Percentiles rank a stretch among this genome's conserved stretches.
phyloP scores from a whole-genome alignment of 23 tunicate genomes.

The Styela plicata region DNA sequence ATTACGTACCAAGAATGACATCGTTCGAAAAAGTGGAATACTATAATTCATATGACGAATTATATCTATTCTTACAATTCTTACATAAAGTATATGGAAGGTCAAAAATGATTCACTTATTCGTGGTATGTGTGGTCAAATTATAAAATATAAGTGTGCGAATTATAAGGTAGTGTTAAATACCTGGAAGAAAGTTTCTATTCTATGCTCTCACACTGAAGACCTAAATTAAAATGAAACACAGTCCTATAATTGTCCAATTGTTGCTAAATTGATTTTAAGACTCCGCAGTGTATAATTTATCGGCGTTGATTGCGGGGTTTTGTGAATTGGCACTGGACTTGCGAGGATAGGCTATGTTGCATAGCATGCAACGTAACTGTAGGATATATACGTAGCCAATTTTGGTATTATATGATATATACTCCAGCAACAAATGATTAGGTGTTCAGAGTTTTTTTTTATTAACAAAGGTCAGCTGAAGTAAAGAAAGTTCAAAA shows the following conservation, averaged over 20 bases:
- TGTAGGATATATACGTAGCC: too few relatives aligned
- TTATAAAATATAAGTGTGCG: not conserved
- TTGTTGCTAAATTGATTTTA: not conserved
- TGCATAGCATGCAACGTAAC: too few relatives aligned
- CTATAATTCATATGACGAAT: not conserved
- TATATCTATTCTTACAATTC: not conserved
- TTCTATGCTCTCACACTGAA: not conserved
- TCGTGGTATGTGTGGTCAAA: not conserved
- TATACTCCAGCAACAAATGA: too few relatives aligned
- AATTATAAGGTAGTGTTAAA: not conserved
- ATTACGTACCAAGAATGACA: too few relatives aligned
- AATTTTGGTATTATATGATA: too few relatives aligned
- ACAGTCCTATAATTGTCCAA: not conserved
- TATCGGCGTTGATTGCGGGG: not conserved
- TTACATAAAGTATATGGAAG: not conserved
- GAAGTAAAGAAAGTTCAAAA: too few relatives aligned
- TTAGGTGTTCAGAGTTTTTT: too few relatives aligned
- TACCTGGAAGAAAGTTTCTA: not conserved
- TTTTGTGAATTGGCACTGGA: not conserved
- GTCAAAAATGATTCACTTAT: not conserved
- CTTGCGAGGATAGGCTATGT: too few relatives aligned
- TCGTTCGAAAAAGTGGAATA: not conserved
- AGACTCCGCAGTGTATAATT: not conserved
- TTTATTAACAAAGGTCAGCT: too few relatives aligned
- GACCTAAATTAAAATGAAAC: not conserved